A percentile compares a stretch with the other conserved stretches of the same genome.
Conservation (phyloP, 2,797 vertebrate species). For the Sciaenops ocellatus region DNA sequence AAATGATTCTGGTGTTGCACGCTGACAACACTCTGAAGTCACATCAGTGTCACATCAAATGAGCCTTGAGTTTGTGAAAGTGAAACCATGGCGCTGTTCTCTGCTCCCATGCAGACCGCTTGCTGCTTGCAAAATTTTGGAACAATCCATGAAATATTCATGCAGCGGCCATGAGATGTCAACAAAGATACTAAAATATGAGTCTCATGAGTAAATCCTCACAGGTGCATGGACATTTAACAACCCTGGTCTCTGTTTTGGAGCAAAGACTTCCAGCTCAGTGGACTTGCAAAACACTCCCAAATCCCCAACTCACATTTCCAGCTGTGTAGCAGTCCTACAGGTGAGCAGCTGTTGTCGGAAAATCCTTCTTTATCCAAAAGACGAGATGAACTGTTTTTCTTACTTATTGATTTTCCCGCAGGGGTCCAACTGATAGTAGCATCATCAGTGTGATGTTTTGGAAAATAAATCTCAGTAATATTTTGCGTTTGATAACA, state of each 20-base stretch:
- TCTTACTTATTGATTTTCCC: not conserved
- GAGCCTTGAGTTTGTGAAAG: not conserved
- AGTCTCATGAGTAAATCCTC: slow-evolving; percentile 10
- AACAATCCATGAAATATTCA: slow-evolving; percentile 9
- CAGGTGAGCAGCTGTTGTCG: slow-evolving; percentile 10
- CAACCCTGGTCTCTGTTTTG: slow-evolving; percentile 7
- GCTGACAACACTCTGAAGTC: not conserved
- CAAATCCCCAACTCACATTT: slow-evolving; percentile 15
- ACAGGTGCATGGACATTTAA: slow-evolving; percentile 9
- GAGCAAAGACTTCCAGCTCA: slow-evolving; percentile 19
- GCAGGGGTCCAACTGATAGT: not conserved
- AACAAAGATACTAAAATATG: not conserved
- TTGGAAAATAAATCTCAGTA: no score
- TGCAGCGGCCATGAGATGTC: not conserved
- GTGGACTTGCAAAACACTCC: slow-evolving; percentile 16
- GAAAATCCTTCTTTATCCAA: slow-evolving; percentile 14
- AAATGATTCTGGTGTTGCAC: slow-evolving; percentile 4
- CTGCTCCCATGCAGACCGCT: not conserved
- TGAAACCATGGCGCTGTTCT: not conserved
- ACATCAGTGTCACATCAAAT: not conserved
- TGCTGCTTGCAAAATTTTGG: not conserved
- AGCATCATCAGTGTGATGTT: not conserved
- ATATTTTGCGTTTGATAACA: not conserved
- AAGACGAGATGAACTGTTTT: not conserved
- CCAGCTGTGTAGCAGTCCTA: slow-evolving; percentile 24